A percentile compares a stretch with the other conserved stretches of the same genome.
Evolutionary conservation across 2,113 vertebrate genomes (phyloP).

Genomic region (Trogon surrucura): DNA sequence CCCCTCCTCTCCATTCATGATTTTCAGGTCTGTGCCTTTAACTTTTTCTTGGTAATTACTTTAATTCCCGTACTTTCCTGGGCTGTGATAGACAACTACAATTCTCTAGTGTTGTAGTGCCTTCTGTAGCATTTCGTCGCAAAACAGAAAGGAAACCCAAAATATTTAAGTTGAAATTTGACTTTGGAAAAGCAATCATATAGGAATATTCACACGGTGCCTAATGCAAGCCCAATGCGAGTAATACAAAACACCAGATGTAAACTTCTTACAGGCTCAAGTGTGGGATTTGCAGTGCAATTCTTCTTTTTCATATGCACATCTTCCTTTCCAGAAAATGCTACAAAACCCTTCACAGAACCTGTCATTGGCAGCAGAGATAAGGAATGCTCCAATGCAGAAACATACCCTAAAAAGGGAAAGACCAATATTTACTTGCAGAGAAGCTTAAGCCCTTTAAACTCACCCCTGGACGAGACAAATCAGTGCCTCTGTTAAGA

Average conservation of each 20-base stretch:
- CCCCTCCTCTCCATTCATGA: neutral
- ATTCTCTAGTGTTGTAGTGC: neutral
- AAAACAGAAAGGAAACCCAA: neutral
- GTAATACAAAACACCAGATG: neutral
- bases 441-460: slow-evolving; percentile 5
- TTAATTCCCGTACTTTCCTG: neutral
- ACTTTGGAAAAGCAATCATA: neutral
- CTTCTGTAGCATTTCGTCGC: neutral
- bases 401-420: slow-evolving; percentile 72
- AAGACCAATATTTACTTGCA: slow-evolving; percentile 55
- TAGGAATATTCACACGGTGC: neutral
- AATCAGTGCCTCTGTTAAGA: slow-evolving; percentile 44
- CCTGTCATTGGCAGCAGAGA: neutral
- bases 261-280: neutral
- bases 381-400: slow-evolving; percentile 37
- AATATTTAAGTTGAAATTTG: neutral
- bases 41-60: neutral
- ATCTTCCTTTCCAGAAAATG: neutral
- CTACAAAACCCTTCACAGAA: neutral
- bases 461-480: slow-evolving; percentile 20
- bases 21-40: neutral
- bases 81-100: neutral
- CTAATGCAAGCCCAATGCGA: neutral
- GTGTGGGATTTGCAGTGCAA: neutral
- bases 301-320: neutral